Evolutionary conservation across 2,797 vertebrate species (phyloP).

Genomic region (Chrysocyon brachyurus): DNA sequence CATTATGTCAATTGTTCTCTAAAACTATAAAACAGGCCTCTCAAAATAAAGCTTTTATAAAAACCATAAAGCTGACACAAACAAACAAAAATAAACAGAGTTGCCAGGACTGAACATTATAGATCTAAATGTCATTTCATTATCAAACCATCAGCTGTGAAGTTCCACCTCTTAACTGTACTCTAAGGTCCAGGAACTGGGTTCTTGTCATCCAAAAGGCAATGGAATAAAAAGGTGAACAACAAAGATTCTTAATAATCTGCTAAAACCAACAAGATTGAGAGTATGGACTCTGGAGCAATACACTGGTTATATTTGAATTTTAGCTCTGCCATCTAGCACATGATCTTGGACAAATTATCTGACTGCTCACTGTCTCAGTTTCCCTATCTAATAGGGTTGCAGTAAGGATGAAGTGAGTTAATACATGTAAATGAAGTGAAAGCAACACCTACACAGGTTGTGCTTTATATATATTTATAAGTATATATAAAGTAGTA

Average conservation of each 20-base stretch:
- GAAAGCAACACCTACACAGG: not conserved
- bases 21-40: not conserved
- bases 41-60: not conserved
- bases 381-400: not conserved
- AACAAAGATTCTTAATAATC: not conserved
- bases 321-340: not conserved
- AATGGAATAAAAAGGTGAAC: not conserved
- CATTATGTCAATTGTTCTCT: not conserved
- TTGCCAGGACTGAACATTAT: not conserved
- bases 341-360: not conserved
- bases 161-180: not conserved
- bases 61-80: not conserved
- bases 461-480: not conserved
- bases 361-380: not conserved
- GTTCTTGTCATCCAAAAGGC: not conserved
- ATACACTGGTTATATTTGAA: not conserved
- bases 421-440: not conserved
- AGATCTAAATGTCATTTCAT: not conserved
- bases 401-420: not conserved
- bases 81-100: not conserved
- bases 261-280: not conserved
- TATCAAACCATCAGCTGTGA: not conserved
- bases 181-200: not conserved
- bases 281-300: not conserved
- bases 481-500: too few relatives aligned